Conservation (phyloP, 2,888 invertebrate genomes). For the Sphinx pinastri region DNA sequence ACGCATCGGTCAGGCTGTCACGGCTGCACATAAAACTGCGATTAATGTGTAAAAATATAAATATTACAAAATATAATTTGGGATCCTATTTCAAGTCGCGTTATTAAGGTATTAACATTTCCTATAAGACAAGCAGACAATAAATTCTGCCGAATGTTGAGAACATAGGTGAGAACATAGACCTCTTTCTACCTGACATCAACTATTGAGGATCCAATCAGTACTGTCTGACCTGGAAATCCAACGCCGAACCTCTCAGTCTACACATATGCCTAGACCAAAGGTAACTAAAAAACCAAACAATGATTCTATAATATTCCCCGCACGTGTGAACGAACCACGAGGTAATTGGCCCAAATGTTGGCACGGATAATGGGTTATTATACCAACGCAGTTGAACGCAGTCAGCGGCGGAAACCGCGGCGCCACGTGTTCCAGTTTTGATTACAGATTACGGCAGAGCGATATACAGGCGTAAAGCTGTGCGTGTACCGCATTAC, state of each 20-base stretch:
- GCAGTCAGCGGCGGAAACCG: constrained; percentile 25
- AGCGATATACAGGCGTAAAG: constrained; percentile 4
- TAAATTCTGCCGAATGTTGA: too few species aligned
- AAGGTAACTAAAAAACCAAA: not conserved
- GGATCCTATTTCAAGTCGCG: too few species aligned
- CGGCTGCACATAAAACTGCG: constrained; percentile 57
- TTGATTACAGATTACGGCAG: constrained; percentile 4
- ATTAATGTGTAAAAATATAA: constrained; percentile 5
- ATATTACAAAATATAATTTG: not conserved
- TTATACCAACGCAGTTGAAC: constrained; percentile 30
- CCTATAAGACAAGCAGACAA: too few species aligned
- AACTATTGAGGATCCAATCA: too few species aligned
- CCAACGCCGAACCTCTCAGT: too few species aligned
- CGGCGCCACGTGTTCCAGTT: constrained; percentile 20
- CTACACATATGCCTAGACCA: too few species aligned
- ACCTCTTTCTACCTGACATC: too few species aligned
- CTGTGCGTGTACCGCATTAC: not conserved
- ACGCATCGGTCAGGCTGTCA: constrained; percentile 88
- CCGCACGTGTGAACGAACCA: constrained; percentile 3
- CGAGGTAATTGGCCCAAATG: constrained; percentile 19
- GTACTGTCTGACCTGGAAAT: too few species aligned
- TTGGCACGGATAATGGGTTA: constrained; percentile 28
- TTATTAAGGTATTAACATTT: too few species aligned
- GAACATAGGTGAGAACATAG: too few species aligned
- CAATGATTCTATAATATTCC: not conserved